Evolutionary conservation across 2,797 vertebrate species (phyloP).

Genomic region (Saxicola maurus): DNA sequence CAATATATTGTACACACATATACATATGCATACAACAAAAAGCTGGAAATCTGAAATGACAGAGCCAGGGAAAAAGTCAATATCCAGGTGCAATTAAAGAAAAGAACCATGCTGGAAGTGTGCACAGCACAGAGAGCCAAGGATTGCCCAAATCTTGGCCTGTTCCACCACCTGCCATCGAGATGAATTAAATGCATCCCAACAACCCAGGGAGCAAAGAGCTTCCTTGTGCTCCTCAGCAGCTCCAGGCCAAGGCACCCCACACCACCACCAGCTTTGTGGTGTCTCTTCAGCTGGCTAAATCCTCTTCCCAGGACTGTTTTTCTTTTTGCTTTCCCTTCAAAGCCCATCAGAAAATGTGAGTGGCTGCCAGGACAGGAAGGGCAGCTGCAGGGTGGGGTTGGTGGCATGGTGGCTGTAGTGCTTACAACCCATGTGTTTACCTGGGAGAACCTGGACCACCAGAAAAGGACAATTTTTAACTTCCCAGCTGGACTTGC

Average conservation of each 20-base stretch:
- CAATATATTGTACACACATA: neutral
- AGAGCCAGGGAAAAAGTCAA: neutral
- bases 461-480: neutral
- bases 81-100: neutral
- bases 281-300: neutral
- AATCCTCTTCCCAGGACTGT: neutral
- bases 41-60: neutral
- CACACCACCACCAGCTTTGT: accelerated
- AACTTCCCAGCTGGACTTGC: neutral
- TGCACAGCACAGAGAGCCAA: neutral
- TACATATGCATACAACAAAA: neutral
- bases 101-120: neutral
- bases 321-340: neutral
- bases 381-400: neutral
- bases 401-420: accelerated
- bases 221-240: neutral
- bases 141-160: neutral
- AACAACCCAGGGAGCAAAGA: neutral
- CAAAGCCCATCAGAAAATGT: neutral
- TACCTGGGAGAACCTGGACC: neutral
- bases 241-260: neutral
- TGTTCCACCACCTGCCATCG: accelerated
- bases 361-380: accelerated
- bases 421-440: neutral
- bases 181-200: neutral